Conservation (phyloP, 2,888 invertebrate species). For the Drosophila basisetae region DNA sequence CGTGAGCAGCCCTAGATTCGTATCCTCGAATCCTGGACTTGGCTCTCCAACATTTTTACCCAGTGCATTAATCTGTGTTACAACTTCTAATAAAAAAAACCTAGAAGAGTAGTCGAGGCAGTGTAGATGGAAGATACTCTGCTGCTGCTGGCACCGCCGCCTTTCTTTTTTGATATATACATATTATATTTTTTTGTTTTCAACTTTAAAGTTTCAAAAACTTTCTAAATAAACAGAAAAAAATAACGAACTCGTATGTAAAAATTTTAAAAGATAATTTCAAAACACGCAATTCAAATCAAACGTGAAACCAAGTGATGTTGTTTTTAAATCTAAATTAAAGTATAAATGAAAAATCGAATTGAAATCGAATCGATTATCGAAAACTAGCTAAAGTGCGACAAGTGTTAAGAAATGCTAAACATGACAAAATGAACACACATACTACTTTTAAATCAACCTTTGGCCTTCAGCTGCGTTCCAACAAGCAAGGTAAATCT, state of each 20-base stretch:
- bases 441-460: conserved; percentile 12
- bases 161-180: conserved; percentile 22
- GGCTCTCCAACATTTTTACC: conserved; percentile 51
- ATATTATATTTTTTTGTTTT: conserved; percentile 36
- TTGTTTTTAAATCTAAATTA: conserved; percentile 75
- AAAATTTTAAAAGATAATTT: conserved; percentile 23
- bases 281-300: conserved; percentile 81
- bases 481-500: conserved; percentile 71
- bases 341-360: conserved; percentile 41
- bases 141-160: conserved; percentile 29
- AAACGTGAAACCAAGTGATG: conserved; percentile 84
- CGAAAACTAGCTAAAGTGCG: conserved; percentile 69
- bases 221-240: conserved; percentile 43
- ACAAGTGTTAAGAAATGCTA: conserved; percentile 67
- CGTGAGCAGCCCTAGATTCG: conserved; percentile 51
- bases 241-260: conserved; percentile 14
- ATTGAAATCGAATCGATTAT: conserved; percentile 18
- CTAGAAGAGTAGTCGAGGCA: conserved; percentile 39
- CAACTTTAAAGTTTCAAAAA: conserved; percentile 67
- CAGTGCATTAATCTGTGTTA: conserved; percentile 85
- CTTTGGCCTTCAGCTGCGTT: conserved; percentile 69
- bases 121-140: conserved; percentile 20
- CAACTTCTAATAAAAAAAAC: conserved; percentile 42
- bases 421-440: conserved; percentile 16
- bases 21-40: neutral